These are phyloP conservation scores for Myotis davidii DNA, from an alignment of 2,113 vertebrate species.

Conservation along the genomic window DNA sequence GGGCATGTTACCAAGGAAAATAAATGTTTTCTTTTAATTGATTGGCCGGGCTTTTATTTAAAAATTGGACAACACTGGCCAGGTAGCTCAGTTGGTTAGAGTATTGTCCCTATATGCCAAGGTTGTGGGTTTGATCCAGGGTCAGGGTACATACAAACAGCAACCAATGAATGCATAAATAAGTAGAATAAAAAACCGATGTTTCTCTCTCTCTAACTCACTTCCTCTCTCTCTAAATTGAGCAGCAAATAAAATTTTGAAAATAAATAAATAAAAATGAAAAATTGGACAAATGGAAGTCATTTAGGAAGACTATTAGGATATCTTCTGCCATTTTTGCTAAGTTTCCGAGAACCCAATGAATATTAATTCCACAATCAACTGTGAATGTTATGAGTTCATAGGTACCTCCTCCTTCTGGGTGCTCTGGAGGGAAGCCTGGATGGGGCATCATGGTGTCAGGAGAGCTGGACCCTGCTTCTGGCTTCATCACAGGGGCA, in stretches of 20 bases:
- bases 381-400: background rate
- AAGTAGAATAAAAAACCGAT: background rate
- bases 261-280: background rate
- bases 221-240: background rate
- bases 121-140: background rate
- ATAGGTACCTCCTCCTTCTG: background rate
- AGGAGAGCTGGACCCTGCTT: background rate
- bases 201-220: background rate
- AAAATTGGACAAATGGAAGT: slow-evolving; percentile 16
- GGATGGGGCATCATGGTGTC: background rate
- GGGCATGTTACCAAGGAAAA: background rate
- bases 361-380: background rate
- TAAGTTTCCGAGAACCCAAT: background rate
- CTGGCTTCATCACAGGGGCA: background rate
- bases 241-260: background rate
- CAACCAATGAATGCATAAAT: background rate
- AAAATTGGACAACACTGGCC: background rate
- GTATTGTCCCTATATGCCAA: background rate
- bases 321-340: background rate
- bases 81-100: background rate
- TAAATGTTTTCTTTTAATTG: background rate
- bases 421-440: background rate
- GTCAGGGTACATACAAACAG: background rate
- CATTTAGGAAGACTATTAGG: background rate
- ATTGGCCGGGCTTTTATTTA: slow-evolving; percentile 2